Evolutionary conservation across 2,113 vertebrate species (phyloP).

Genomic region (Jaculus jaculus): DNA sequence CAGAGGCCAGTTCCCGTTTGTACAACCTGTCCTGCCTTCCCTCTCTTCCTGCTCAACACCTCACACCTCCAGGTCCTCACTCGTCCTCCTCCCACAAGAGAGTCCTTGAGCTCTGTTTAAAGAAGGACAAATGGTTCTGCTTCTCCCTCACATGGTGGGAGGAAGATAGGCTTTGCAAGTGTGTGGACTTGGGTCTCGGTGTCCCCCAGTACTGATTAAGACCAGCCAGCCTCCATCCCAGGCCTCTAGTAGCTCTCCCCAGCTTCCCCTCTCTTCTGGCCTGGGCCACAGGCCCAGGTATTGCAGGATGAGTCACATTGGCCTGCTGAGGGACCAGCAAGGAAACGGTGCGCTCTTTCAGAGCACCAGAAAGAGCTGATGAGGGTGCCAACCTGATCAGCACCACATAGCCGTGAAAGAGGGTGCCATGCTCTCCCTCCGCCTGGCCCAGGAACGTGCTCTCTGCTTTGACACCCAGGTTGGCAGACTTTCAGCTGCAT

Average conservation of each 20-base stretch:
- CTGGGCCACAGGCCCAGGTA: slow-evolving; percentile 10
- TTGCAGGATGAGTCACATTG: background rate
- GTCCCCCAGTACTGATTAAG: background rate
- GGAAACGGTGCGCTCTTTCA: background rate
- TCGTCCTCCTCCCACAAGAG: background rate
- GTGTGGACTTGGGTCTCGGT: background rate
- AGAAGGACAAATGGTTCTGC: background rate
- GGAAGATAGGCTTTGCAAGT: background rate
- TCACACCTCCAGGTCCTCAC: background rate
- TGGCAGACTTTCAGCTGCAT: background rate
- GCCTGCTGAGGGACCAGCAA: background rate
- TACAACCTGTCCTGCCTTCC: background rate
- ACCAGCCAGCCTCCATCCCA: background rate
- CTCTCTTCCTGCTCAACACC: background rate
- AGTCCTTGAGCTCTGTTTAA: background rate
- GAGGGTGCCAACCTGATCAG: background rate
- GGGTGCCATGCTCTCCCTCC: background rate
- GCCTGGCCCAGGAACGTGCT: no score
- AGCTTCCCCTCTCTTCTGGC: background rate
- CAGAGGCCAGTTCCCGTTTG: background rate
- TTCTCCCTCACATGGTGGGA: background rate
- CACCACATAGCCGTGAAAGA: background rate
- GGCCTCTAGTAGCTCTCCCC: background rate
- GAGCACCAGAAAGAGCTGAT: background rate
- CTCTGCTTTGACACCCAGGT: background rate